Evolutionary conservation across 2,888 invertebrate species (phyloP), one percentile per base, ranked within the genome.

Genomic region (Megastigmus dorsalis): DNA sequence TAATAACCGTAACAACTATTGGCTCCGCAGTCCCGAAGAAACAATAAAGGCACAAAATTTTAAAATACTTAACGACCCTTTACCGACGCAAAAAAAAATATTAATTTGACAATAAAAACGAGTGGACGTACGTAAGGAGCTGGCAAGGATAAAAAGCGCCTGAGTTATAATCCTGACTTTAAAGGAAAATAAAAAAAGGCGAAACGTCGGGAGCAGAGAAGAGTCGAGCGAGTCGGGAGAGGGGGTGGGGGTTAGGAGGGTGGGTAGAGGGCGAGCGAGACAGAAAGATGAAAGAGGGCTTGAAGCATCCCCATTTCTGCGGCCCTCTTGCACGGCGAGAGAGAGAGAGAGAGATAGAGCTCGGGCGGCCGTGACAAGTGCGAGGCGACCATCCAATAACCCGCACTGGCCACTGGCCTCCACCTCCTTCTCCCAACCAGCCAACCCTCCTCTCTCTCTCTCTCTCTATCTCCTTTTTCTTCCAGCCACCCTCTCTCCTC

Each of bases 311-410:
- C 23, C 41, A n/a, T n/a, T n/a, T n/a, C 2, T 13, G 38, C 30
- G 45, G 48, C 48, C 23, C n/a, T 54, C 28, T 43, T 5, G 10
- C 28, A 13, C 28, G 48, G 15, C 15, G 18, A 10, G 30, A 13
- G 18, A 2, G 6, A 18, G 57, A 1, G 41, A 48, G 30, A 6
- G 41, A 20, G 23, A 26, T 28, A 28, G 28, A 50, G 13, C 33
- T 20, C 15, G 20, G 28, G 26, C 80, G 80, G 79, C 82, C 83
- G 83, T 84, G 84, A 85, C 84, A 85, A 86, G 84, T 83, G 69
- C 70, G 66, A 85, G 84, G 82, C 82, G 84, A 80, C 82, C 83
- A 84, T 84, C 85, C 85, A 86, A 86, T 85, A 85, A 86, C 83
- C 86, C 84, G 82, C 84, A 71, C 62, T 57, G 70, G 66, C 75